Conservation (phyloP, 2,888 invertebrate genomes). For the Eupithecia inturbata region DNA sequence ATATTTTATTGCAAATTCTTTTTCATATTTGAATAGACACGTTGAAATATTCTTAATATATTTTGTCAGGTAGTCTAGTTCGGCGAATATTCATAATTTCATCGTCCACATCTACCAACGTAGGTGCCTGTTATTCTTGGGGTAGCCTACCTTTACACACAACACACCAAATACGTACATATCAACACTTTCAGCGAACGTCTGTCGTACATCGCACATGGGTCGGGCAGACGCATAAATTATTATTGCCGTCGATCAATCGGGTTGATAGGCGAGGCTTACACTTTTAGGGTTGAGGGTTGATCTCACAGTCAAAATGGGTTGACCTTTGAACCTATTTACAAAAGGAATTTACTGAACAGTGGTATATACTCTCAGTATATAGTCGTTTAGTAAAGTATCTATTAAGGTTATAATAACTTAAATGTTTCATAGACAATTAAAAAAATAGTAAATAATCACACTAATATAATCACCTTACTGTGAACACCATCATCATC, state of each 20-base stretch:
- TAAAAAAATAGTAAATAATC: too few relatives aligned
- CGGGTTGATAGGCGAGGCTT: constrained; percentile 16
- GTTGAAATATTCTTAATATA: too few relatives aligned
- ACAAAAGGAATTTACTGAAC: neutral
- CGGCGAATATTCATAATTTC: too few relatives aligned
- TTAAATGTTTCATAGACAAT: too few relatives aligned
- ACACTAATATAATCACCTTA: neutral
- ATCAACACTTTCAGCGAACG: constrained; percentile 15
- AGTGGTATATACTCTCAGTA: neutral
- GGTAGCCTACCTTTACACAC: neutral
- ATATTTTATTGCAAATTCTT: too few relatives aligned
- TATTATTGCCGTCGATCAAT: constrained; percentile 22
- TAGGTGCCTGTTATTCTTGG: too few relatives aligned
- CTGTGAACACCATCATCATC: too few relatives aligned
- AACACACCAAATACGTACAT: neutral
- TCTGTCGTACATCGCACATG: constrained; percentile 26
- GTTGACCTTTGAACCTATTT: neutral
- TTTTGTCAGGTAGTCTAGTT: too few relatives aligned
- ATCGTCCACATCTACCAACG: too few relatives aligned
- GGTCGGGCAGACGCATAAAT: constrained; percentile 32
- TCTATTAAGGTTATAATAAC: neutral
- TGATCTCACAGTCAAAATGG: neutral
- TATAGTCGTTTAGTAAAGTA: neutral
- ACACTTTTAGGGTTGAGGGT: neutral
- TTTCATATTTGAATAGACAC: too few relatives aligned